phyloP scores from a whole-genome alignment of 2,888 invertebrate genomes.

The Dascillus cervinus region DNA sequence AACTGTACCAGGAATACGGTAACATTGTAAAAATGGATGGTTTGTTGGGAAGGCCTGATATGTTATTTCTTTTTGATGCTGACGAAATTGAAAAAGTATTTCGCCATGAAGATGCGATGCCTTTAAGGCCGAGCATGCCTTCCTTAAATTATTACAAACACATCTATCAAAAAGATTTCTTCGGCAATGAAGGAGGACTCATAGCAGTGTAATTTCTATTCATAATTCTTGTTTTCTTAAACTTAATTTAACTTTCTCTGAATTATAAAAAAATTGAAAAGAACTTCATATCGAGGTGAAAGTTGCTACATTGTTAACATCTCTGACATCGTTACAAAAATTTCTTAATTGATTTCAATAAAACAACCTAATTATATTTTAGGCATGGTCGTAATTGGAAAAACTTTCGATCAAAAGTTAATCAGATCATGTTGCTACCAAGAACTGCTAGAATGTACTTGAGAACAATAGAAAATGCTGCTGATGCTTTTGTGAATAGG shows the following conservation, averaged over 20 bases:
- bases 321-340: too few relatives aligned
- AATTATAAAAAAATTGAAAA: too few relatives aligned
- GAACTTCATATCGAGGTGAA: too few relatives aligned
- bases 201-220: slow-evolving; percentile 60
- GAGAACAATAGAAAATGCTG: slow-evolving; percentile 60
- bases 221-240: neutral
- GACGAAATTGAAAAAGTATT: slow-evolving; percentile 63
- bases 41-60: slow-evolving; percentile 62
- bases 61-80: slow-evolving; percentile 66
- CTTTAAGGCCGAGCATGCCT: slow-evolving; percentile 68
- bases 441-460: slow-evolving; percentile 65
- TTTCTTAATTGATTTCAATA: too few relatives aligned
- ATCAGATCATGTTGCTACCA: slow-evolving; percentile 68
- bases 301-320: too few relatives aligned
- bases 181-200: slow-evolving; percentile 59
- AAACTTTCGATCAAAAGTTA: slow-evolving; percentile 67
- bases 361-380: too few relatives aligned
- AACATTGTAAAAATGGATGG: slow-evolving; percentile 61
- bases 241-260: too few relatives aligned
- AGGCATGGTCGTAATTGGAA: slow-evolving; percentile 81
- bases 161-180: slow-evolving; percentile 58
- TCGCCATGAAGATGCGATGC: slow-evolving; percentile 58
- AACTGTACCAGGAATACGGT: slow-evolving; percentile 54
- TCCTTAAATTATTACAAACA: slow-evolving; percentile 68
- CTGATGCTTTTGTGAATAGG: slow-evolving; percentile 61